Percentiles rank a stretch among this genome's conserved stretches.
Evolutionary conservation across 1,140 invertebrate species (phyloP).

Genomic region (Drosophila erecta): DNA sequence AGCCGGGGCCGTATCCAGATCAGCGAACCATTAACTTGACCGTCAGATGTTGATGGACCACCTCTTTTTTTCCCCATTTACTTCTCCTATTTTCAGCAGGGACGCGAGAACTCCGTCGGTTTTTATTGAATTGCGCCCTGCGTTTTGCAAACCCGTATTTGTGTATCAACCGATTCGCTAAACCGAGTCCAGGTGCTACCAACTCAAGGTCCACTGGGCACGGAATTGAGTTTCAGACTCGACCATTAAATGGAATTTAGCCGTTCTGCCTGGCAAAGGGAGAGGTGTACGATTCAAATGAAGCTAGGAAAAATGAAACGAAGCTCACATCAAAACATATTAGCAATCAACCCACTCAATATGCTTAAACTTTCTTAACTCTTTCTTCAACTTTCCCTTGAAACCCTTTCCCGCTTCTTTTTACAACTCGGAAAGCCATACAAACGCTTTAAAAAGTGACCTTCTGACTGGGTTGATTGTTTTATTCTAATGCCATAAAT

Average conservation of each 20-base stretch:
- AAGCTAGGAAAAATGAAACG: background rate
- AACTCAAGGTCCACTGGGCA: slow-evolving; percentile 41
- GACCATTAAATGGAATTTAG: too few species aligned
- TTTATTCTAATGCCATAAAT: slow-evolving; percentile 38
- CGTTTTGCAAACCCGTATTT: slow-evolving; percentile 12
- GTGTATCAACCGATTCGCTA: slow-evolving; percentile 20
- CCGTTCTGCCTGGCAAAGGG: too few species aligned
- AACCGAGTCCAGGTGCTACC: slow-evolving; percentile 15
- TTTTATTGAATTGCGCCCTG: slow-evolving; percentile 55
- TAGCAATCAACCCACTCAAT: background rate
- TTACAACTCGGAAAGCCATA: background rate
- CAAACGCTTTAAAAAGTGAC: slow-evolving; percentile 24
- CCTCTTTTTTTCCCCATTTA: slow-evolving; percentile 9
- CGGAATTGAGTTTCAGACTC: slow-evolving; percentile 55
- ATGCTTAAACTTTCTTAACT: background rate
- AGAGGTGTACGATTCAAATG: too few species aligned
- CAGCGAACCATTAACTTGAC: slow-evolving; percentile 69
- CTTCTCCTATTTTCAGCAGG: slow-evolving; percentile 8
- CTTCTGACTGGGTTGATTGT: slow-evolving; percentile 16
- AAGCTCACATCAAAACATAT: background rate
- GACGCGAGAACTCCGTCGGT: slow-evolving; percentile 26
- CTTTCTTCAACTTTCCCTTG: background rate
- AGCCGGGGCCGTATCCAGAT: slow-evolving; percentile 19
- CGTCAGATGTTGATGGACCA: slow-evolving; percentile 59
- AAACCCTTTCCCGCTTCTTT: background rate